Evolutionary conservation across 2,888 invertebrate genomes (phyloP).

Genomic region (Dendrolimus houi): DNA sequence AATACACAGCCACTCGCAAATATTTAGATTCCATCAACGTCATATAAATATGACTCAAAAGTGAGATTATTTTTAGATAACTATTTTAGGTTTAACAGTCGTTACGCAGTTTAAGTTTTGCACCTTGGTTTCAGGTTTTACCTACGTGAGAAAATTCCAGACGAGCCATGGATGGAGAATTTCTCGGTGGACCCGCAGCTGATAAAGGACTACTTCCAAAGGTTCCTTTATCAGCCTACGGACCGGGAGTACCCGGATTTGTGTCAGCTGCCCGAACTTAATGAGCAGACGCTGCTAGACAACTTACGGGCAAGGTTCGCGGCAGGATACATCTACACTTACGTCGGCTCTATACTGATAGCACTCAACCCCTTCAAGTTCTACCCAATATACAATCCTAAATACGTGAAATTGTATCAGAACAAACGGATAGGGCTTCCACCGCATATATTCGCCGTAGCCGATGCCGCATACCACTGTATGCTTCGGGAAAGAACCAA

Average conservation of each 20-base stretch:
- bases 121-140: conserved; percentile 81
- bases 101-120: conserved; percentile 4
- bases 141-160: conserved; percentile 89
- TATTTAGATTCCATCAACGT: conserved; percentile 33
- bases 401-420: conserved; percentile 96
- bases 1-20: conserved; percentile 33
- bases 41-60: conserved; percentile 47
- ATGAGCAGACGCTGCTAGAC: conserved; percentile 93
- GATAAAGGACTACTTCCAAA: conserved; percentile 93
- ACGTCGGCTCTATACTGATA: conserved; percentile 96
- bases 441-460: conserved; percentile 97
- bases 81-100: conserved; percentile 8
- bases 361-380: conserved; percentile 96
- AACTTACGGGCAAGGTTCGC: conserved; percentile 92
- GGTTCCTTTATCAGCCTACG: conserved; percentile 93
- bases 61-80: conserved; percentile 39
- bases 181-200: conserved; percentile 94
- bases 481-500: conserved; percentile 94
- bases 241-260: conserved; percentile 97
- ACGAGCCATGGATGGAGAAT: conserved; percentile 90
- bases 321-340: conserved; percentile 96
- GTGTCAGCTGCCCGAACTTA: conserved; percentile 95
- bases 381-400: conserved; percentile 98
- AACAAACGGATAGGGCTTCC: conserved; percentile 93
- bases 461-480: conserved; percentile 94